Percentiles rank a stretch among this genome's conserved stretches.
phyloP scores from a whole-genome alignment of 1,140 invertebrate species.

The Agrypnia vestita region DNA sequence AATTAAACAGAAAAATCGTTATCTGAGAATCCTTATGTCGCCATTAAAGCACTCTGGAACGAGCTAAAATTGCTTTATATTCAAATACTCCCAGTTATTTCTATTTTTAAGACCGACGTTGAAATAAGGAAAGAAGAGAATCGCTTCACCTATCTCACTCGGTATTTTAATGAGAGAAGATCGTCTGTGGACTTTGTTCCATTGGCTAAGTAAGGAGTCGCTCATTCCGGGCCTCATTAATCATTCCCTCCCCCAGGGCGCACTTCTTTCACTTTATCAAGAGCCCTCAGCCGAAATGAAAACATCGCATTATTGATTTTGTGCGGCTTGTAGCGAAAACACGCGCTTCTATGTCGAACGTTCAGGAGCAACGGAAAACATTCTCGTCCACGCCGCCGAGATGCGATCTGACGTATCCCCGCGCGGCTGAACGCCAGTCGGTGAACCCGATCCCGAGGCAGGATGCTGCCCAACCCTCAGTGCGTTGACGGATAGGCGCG shows the following conservation, averaged over 20 bases:
- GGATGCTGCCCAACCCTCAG: too few species aligned
- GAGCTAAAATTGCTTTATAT: conserved; percentile 38
- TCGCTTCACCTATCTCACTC: conserved; percentile 35
- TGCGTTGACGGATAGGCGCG: too few species aligned
- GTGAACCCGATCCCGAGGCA: too few species aligned
- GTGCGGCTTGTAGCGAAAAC: neutral
- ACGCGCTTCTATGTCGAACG: conserved; percentile 4
- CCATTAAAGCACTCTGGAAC: conserved; percentile 13
- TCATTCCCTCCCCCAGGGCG: conserved; percentile 28
- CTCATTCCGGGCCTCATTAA: conserved; percentile 38
- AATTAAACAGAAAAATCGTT: too few species aligned
- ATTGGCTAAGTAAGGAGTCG: conserved; percentile 9
- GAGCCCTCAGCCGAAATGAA: conserved; percentile 32
- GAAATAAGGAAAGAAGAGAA: neutral
- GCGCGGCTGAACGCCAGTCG: too few species aligned
- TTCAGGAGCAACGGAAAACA: neutral
- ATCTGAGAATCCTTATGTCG: too few species aligned
- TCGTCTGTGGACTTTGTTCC: conserved; percentile 26
- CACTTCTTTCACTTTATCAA: conserved; percentile 43
- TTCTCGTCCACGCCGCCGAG: too few species aligned
- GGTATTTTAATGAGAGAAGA: conserved; percentile 42
- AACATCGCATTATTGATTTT: conserved; percentile 48
- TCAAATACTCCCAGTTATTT: conserved; percentile 23
- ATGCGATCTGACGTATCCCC: too few species aligned
- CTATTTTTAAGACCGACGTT: conserved; percentile 26